Percentiles rank a stretch among this genome's conserved stretches.
Evolutionary conservation across 2,113 vertebrate species (phyloP).

Genomic region (Chiloscyllium plagiosum): DNA sequence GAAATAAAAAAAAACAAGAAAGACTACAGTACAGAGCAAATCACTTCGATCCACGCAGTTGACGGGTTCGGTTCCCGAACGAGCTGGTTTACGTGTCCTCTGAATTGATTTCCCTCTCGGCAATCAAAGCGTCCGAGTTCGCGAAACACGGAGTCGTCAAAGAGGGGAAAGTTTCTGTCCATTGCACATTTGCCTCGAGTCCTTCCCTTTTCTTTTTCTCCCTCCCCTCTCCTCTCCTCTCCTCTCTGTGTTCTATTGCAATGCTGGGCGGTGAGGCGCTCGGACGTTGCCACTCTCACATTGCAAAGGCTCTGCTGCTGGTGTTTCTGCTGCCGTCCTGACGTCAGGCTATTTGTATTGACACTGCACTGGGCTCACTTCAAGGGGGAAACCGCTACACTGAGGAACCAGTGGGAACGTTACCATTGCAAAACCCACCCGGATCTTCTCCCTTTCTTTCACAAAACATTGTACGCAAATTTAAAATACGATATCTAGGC

Average conservation of each 20-base stretch:
- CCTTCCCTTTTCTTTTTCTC: background rate
- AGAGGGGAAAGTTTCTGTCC: conserved; percentile 24
- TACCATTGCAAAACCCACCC: background rate
- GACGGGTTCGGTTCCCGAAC: background rate
- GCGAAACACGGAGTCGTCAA: background rate
- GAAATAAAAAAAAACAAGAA: background rate
- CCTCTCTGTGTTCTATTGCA: background rate
- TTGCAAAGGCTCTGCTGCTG: background rate
- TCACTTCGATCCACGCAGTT: conserved; percentile 5
- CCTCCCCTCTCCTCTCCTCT: too few relatives aligned
- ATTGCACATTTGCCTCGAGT: background rate
- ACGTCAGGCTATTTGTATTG: conserved; percentile 12
- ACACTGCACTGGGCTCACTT: background rate
- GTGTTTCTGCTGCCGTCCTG: conserved; percentile 4
- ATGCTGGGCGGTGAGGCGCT: background rate
- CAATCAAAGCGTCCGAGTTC: background rate
- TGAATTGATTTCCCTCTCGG: conserved; percentile 1
- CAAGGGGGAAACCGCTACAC: background rate
- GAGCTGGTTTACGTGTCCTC: background rate
- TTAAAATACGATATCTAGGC: background rate
- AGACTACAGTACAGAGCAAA: conserved; percentile 9
- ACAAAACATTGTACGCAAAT: background rate
- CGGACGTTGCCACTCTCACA: background rate
- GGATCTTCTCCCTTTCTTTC: background rate
- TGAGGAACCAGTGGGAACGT: background rate